Percentiles rank a stretch among this genome's conserved stretches.
These are phyloP conservation scores for Dicroscelio sp. DNA, from an alignment of 2,888 invertebrate species.

Conservation along the genomic window DNA sequence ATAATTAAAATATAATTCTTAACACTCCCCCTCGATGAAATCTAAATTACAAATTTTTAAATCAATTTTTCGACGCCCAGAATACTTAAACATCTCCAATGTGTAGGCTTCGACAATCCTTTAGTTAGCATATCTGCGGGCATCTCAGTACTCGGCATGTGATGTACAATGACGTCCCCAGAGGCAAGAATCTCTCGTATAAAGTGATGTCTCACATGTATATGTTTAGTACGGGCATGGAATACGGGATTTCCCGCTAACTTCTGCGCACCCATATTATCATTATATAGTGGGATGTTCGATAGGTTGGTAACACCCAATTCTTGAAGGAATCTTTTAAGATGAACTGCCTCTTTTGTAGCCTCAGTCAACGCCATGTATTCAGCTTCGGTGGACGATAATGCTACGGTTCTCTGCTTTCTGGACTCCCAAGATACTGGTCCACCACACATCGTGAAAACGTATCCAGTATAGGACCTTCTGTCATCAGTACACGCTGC, in stretches of 20 bases:
- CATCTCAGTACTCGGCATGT: conserved; percentile 35
- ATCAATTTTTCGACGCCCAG: neutral
- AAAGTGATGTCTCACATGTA: conserved; percentile 40
- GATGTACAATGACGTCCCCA: neutral
- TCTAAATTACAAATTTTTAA: too few species aligned
- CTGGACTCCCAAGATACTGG: conserved; percentile 14
- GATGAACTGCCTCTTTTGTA: conserved; percentile 1
- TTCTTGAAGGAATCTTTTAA: neutral
- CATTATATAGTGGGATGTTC: neutral
- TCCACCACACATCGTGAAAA: neutral
- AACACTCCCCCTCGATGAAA: too few species aligned
- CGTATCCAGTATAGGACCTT: conserved; percentile 4
- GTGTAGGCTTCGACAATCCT: conserved; percentile 9
- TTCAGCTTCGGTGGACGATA: neutral
- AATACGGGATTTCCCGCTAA: conserved; percentile 35
- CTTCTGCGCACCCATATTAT: conserved; percentile 48
- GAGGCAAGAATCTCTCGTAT: conserved; percentile 4
- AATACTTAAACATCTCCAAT: neutral
- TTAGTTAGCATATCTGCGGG: conserved; percentile 45
- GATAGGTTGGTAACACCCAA: neutral
- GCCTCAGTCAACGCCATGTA: conserved; percentile 23
- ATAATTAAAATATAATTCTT: too few species aligned
- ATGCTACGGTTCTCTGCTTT: neutral
- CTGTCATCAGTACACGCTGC: conserved; percentile 15
- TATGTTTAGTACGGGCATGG: conserved; percentile 47